Conservation (phyloP, 2,888 invertebrate genomes). For the Torymus aiolomorphi region DNA sequence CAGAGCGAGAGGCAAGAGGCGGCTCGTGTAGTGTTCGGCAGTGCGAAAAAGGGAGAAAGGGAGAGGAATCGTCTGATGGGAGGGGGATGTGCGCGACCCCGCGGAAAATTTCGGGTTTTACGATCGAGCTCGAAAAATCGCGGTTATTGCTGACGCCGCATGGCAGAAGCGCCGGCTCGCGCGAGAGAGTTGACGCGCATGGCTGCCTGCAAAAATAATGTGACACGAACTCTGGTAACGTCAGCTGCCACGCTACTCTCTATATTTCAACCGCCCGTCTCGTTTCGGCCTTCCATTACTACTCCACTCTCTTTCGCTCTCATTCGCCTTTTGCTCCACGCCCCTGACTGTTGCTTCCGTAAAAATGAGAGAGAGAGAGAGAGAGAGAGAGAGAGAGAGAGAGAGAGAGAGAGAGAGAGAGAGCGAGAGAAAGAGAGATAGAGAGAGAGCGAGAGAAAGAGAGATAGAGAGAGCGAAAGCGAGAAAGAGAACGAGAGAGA, state of each 20-base stretch:
- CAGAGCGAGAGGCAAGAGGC: background rate
- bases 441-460: too few species aligned
- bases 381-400: too few species aligned
- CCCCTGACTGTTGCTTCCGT: too few species aligned
- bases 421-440: too few species aligned
- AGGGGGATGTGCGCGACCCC: slow-evolving; percentile 11
- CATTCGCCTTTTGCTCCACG: background rate
- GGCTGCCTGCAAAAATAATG: slow-evolving; percentile 71
- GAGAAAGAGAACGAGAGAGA: too few species aligned
- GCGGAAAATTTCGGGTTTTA: slow-evolving; percentile 53
- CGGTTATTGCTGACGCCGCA: slow-evolving; percentile 70
- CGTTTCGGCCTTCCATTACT: slow-evolving; percentile 54
- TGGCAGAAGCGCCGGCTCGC: slow-evolving; percentile 44
- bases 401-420: too few species aligned
- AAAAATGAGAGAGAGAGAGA: too few species aligned
- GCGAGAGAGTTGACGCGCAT: slow-evolving; percentile 63
- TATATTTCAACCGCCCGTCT: slow-evolving; percentile 43
- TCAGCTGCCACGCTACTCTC: slow-evolving; percentile 65
- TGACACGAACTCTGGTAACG: slow-evolving; percentile 69
- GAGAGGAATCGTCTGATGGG: too few species aligned
- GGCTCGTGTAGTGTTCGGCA: background rate
- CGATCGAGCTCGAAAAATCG: slow-evolving; percentile 58
- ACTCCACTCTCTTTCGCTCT: background rate
- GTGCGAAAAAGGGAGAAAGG: background rate
- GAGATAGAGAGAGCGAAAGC: too few species aligned